Base-by-base conservation (phyloP, 2,888 invertebrate genomes). In the Rotaria macrura region DNA sequence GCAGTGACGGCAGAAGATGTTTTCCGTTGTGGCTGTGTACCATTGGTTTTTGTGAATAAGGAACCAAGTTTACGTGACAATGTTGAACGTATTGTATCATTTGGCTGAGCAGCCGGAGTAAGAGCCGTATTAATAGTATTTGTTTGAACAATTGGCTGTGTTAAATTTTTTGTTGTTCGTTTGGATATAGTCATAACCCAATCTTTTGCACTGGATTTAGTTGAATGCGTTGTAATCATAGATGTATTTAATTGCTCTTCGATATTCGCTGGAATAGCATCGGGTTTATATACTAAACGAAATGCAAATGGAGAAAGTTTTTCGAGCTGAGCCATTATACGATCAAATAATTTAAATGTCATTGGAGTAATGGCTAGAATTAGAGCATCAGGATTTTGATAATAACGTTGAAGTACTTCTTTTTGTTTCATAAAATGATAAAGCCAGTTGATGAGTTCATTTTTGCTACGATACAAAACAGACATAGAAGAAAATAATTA, bases 251-350 rank as follows among this genome's bases (percentile, higher is more conserved):
- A 79, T n/a, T 43, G 43, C 12, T 79, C 79, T 20, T 79, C 38
- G 10, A 40, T 43, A 25, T 40, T 34, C 1, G 43, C 43, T 25
- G 79, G 43, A n/a, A 79, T n/a, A 25, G 79, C 9, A 1, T 40
- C 43, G 25, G 43, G 79, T 79, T 43, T 79, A 79, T 43, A 79
- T 25, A 20, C 6, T 79, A 79, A 79, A 43, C 79, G 79, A n/a
- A 79, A 79, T 43, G 79, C 79, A n/a, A 79, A n/a, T 1, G 79
- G 79, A 43, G 79, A 79, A 79, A 79, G 79, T 79, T 79, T 79
- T 79, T 79, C 79, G 25, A 79, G n/a, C n/a, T 79, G 79, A 12
- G 10, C 12, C 79, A 79, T 79, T 17, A 79, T 12, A 79, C 79
- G 79, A 43, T 79, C 79, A 43, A 79, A 79, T n/a, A 79, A n/a